A percentile compares a stretch with the other conserved stretches of the same genome.
Evolutionary conservation across 2,113 vertebrate species (phyloP).

Genomic region (Dendrocopos noguchii): DNA sequence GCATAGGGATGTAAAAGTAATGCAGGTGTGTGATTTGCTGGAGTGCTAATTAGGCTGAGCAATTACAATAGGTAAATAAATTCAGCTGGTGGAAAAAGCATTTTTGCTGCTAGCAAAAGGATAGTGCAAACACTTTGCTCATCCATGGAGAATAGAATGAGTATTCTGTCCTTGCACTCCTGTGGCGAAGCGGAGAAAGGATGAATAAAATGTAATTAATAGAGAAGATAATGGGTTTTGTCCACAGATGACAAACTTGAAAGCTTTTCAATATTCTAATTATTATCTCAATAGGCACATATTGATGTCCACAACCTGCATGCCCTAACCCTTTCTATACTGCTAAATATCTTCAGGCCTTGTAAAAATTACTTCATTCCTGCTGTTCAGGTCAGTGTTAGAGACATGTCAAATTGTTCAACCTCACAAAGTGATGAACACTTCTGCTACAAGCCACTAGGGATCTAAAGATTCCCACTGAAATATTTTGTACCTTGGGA

Average conservation of each 20-base stretch:
- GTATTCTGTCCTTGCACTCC: not conserved
- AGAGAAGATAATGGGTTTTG: not conserved
- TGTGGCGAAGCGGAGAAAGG: not conserved
- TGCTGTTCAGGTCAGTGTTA: not conserved
- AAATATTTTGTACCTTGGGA: not conserved
- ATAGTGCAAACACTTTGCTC: not conserved
- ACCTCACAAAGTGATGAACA: rapidly evolving
- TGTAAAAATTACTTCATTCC: not conserved
- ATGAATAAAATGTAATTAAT: not conserved
- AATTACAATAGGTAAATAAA: not conserved
- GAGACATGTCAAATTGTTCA: not conserved
- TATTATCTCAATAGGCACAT: not conserved
- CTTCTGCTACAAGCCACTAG: not conserved
- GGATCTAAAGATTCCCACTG: not conserved
- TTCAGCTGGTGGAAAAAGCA: not conserved
- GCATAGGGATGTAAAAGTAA: not conserved
- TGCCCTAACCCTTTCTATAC: not conserved
- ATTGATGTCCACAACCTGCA: not conserved
- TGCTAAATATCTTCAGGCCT: not conserved
- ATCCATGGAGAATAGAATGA: not conserved
- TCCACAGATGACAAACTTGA: not conserved
- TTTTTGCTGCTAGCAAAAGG: not conserved
- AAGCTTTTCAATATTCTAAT: not conserved
- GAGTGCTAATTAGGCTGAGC: conserved; percentile 24
- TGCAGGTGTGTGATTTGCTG: not conserved